These are phyloP conservation scores for Chrysopa pallens DNA, from an alignment of 1,140 invertebrate species.

Conservation along the genomic window DNA sequence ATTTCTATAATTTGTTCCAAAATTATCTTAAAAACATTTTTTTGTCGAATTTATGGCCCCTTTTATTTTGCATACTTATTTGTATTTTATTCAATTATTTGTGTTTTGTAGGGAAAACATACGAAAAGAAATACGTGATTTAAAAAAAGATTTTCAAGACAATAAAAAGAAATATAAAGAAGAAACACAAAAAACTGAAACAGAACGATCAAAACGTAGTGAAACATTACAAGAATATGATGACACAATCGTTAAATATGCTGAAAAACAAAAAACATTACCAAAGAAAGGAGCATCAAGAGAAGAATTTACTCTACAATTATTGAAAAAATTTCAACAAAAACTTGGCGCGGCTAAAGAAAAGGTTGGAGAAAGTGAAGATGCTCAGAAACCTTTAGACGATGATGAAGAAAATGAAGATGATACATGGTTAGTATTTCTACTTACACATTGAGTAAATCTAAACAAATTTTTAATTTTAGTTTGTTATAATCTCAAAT, in stretches of 20 bases:
- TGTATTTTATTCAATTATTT: constrained; percentile 7
- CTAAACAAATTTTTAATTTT: too few relatives aligned
- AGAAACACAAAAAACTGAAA: constrained; percentile 23
- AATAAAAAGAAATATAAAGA: constrained; percentile 40
- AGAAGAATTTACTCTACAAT: constrained; percentile 52
- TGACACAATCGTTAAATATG: constrained; percentile 62
- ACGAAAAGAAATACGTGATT: constrained; percentile 49
- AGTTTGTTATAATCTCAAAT: too few relatives aligned
- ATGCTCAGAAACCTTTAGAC: background rate
- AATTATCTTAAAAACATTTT: background rate
- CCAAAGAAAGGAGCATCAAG: constrained; percentile 49
- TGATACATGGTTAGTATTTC: constrained; percentile 13
- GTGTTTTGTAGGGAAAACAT: constrained; percentile 47
- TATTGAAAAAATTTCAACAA: constrained; percentile 68
- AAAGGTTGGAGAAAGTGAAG: constrained; percentile 22
- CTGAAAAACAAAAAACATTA: constrained; percentile 39
- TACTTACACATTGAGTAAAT: too few relatives aligned
- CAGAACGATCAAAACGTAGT: constrained; percentile 28
- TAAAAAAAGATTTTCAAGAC: constrained; percentile 46
- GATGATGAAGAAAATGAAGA: constrained; percentile 18
- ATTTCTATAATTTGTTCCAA: too few relatives aligned
- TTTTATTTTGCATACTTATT: background rate
- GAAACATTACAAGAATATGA: constrained; percentile 55
- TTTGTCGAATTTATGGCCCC: background rate
- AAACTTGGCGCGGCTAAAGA: constrained; percentile 53